Conservation (phyloP, 2,113 vertebrate genomes). For the Sigmodon hispidus region DNA sequence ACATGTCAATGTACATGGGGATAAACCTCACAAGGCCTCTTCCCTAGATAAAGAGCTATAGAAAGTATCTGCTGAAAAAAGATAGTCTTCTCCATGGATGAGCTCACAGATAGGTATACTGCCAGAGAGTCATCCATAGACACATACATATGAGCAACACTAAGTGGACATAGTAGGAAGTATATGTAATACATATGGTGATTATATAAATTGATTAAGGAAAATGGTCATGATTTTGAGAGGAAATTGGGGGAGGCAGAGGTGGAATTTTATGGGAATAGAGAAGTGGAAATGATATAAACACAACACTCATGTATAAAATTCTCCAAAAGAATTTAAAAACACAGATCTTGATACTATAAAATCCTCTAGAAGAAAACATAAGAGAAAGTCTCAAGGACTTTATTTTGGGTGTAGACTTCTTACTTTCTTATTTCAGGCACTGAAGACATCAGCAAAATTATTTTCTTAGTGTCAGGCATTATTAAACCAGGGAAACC, state of each 20-base stretch:
- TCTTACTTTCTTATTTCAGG: background rate
- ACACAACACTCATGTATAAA: no score
- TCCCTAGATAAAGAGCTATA: background rate
- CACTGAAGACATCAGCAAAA: background rate
- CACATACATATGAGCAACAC: background rate
- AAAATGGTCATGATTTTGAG: background rate
- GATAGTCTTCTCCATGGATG: background rate
- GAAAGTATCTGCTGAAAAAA: background rate
- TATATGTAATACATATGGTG: no score
- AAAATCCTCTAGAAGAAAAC: background rate
- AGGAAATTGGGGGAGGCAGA: background rate
- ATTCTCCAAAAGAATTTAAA: background rate
- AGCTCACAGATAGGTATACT: background rate
- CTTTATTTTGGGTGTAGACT: background rate
- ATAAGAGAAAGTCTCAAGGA: background rate
- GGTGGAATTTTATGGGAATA: no score
- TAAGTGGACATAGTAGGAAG: no score
- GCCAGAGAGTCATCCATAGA: background rate
- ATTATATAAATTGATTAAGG: no score
- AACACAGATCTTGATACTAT: background rate
- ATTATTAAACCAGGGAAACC: background rate
- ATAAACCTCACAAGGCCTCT: background rate
- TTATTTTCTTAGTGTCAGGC: background rate
- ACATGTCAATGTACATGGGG: background rate
- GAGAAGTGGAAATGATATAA: background rate